Percentiles rank a stretch among this genome's conserved stretches.
Evolutionary conservation across 2,888 invertebrate species (phyloP).

Genomic region (Uloborus plumipes): DNA sequence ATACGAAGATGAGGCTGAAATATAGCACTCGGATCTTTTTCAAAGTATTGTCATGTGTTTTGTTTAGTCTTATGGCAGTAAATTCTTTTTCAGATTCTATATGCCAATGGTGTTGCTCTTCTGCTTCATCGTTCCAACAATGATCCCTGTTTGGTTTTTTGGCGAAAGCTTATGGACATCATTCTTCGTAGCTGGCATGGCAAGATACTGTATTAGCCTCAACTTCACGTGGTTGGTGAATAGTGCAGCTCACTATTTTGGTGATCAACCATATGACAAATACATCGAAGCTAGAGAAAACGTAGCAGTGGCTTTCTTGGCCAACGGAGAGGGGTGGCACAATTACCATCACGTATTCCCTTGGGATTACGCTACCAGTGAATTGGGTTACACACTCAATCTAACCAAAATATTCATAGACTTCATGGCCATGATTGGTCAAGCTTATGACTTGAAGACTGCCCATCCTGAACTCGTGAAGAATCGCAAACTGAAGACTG

Average conservation of each 20-base stretch:
- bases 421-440: slow-evolving; percentile 70
- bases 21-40: no score
- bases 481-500: slow-evolving; percentile 52
- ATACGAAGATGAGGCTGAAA: no score
- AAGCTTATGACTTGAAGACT: slow-evolving; percentile 68
- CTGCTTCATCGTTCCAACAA: slow-evolving; percentile 76
- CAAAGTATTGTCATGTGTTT: no score
- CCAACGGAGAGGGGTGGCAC: slow-evolving; percentile 70
- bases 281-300: slow-evolving; percentile 72
- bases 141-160: slow-evolving; percentile 87
- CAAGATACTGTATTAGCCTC: slow-evolving; percentile 80
- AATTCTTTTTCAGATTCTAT: slow-evolving; percentile 65
- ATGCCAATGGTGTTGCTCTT: slow-evolving; percentile 65
- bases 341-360: slow-evolving; percentile 71
- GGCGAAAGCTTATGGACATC: slow-evolving; percentile 82
- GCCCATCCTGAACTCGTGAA: slow-evolving; percentile 52
- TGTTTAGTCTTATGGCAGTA: no score
- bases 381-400: slow-evolving; percentile 70
- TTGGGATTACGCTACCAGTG: slow-evolving; percentile 69
- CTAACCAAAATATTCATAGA: slow-evolving; percentile 72
- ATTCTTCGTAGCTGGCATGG: slow-evolving; percentile 84
- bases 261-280: slow-evolving; percentile 72
- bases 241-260: slow-evolving; percentile 73
- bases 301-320: slow-evolving; percentile 69
- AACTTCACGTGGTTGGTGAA: slow-evolving; percentile 76